Evolutionary conservation across 2,113 vertebrate genomes (phyloP).

Genomic region (Phylloscopus whistleri): DNA sequence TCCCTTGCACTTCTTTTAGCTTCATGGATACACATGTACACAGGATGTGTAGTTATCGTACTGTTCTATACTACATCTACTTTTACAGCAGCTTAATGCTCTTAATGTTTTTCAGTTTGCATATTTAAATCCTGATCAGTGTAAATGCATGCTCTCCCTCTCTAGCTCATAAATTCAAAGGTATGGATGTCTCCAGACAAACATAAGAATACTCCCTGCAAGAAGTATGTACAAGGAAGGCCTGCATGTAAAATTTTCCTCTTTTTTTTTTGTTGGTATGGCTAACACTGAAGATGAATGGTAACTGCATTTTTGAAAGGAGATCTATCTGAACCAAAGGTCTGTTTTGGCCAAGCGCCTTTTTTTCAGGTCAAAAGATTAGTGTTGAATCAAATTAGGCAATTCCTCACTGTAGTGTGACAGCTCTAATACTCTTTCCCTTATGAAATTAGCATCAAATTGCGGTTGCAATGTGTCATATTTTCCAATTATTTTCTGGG

Average conservation of each 20-base stretch:
- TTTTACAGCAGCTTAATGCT: neutral
- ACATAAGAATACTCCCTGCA: neutral
- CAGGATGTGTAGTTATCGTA: neutral
- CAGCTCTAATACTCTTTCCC: neutral
- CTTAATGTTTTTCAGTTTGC: neutral
- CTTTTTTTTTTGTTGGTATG: neutral
- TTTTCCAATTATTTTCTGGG: neutral
- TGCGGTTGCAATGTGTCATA: neutral
- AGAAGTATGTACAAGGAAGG: neutral
- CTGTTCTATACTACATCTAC: neutral
- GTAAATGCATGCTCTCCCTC: neutral
- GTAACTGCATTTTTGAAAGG: neutral
- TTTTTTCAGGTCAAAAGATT: constrained; percentile 1
- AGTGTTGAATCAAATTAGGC: neutral
- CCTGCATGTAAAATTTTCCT: neutral
- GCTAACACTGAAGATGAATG: neutral
- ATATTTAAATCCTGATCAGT: neutral
- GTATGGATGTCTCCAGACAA: neutral
- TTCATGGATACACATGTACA: neutral
- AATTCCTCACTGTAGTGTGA: neutral
- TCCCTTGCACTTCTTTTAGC: neutral
- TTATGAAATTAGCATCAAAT: constrained; percentile 29
- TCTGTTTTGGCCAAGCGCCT: neutral
- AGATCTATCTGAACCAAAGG: neutral
- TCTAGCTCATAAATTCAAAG: neutral